Base-by-base conservation (phyloP, 2,888 invertebrate species). In the Mythimna pallens region DNA sequence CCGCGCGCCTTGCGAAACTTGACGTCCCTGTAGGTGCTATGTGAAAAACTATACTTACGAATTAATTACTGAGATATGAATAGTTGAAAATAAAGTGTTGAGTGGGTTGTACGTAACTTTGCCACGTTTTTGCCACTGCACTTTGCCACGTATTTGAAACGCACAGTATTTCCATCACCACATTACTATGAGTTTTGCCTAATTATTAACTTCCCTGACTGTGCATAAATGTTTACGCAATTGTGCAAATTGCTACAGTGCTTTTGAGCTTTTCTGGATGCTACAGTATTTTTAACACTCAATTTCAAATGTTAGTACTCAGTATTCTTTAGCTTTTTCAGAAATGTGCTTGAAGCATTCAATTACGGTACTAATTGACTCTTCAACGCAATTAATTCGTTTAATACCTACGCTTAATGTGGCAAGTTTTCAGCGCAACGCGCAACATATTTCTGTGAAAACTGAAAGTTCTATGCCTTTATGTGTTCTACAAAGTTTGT, bases 1-100 rank as follows among this genome's bases (percentile, higher is more conserved):
- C 66, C 50, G 64, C 47, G 52, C 54, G 61, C 47, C 52, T 84
- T 83, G 72, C 78, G 65, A 72, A 81, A 85, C 67, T 25, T n/a
- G 65, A 71, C 65, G 58, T 65, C 69, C 67, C 63, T 80, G 68
- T 73, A 36, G 22, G n/a, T 65, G 17, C 20, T 30, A 10, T 36
- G 20, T 36, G 36, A 65, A 34, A 30, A 63, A 65, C 50, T 20
- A 81, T 81, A 14, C 55, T 61, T 22, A 52, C 22, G 57, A 52
- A 79, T 43, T n/a, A 25, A 78, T 30, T 43, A 43, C 47, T 20
- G 22, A 30, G 8, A 20, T 25, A 17, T 63, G 34, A 25, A 17
- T 2, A 40, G 12, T 36, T n/a, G 3, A 5, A 72, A 40, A 40
- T 22, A 14, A 73, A 40, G 14, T 20, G 4, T 47, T n/a, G 34